Base-by-base conservation (phyloP, 2,113 vertebrate species). In the Nibea coibor region DNA sequence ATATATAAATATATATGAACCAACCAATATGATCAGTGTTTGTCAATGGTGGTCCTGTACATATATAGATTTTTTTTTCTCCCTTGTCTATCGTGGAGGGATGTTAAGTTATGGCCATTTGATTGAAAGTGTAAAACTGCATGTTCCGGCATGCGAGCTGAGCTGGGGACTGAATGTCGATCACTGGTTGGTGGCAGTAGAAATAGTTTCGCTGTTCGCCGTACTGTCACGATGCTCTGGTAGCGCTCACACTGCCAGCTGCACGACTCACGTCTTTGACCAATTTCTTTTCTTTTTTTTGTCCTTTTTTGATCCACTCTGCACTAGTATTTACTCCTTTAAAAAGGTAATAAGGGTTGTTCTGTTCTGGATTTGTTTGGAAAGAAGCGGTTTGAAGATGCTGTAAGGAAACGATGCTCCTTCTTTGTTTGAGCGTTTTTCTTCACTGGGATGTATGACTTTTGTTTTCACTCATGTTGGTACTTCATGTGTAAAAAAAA, bases 31-130 rank as follows among this genome's bases (percentile, higher is more conserved):
- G 92, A 85, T 90, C 71, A 81, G 75, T 92, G 86, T 93, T 83
- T 94, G 88, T 93, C 80, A 91, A 48, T 84, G 75, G 88, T 87
- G 87, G 86, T 92, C 76, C 76, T 93, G 91, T 93, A 93, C 91
- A 93, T 91, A 89, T 84, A 78, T 67, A 77, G 26, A 14, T n/a
- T 58, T 57, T 73, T 80, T 56, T 57, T 72, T 81, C 61, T 42
- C 42, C 35, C 35, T 89, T 62, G 74, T 84, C 45, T 72, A 72
- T 91, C 74, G 72, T 84, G 80, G 78, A 84, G 57, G 78, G 78
- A 66, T 83, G 51, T 87, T 88, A 90, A 91, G 53, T 92, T 94
- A 89, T 92, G 87, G 89, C 86, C 67, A 75, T 83, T 85, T 84
- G 75, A 85, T 61, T 75, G 81, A 74, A 85, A 81, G 72, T 73